Evolutionary conservation across 2,113 vertebrate genomes (phyloP).

Genomic region (Oncorhynchus nerka): DNA sequence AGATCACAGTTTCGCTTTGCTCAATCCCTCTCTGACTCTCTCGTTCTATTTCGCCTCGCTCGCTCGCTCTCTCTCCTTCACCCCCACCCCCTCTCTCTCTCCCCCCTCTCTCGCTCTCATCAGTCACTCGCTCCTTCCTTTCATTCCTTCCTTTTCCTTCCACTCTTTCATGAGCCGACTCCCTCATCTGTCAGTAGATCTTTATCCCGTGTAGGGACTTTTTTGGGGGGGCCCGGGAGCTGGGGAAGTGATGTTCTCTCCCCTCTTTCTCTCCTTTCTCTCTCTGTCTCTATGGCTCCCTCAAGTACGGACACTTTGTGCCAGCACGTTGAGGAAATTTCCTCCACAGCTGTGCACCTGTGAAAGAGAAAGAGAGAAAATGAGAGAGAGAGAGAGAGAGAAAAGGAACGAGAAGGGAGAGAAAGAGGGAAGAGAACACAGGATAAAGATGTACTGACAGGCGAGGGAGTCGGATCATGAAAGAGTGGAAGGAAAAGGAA

Average conservation of each 20-base stretch:
- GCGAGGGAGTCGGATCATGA: not conserved
- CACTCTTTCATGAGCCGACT: slow-evolving; percentile 1
- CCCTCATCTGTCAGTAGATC: slow-evolving; percentile 8
- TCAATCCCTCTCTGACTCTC: not conserved
- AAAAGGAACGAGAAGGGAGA: not conserved
- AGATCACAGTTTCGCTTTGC: slow-evolving; percentile 15
- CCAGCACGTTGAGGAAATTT: too few relatives aligned
- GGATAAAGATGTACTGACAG: slow-evolving; percentile 13
- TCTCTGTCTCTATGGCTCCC: not conserved
- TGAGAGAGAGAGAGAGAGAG: not conserved
- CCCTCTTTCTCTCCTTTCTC: not conserved
- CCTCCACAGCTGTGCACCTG: too few relatives aligned
- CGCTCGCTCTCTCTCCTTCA: not conserved
- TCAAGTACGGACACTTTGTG: too few relatives aligned
- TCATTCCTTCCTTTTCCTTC: not conserved
- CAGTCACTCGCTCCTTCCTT: not conserved
- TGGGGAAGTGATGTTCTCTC: not conserved
- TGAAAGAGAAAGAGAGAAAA: not conserved
- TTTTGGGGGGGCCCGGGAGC: too few relatives aligned
- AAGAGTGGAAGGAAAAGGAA: not conserved
- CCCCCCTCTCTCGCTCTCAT: not conserved
- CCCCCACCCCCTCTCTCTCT: not conserved
- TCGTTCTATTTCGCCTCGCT: too few relatives aligned
- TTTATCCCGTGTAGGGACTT: not conserved
- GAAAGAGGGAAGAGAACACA: not conserved